A percentile compares a stretch with the other conserved stretches of the same genome.
Conservation (phyloP, 2,113 vertebrate genomes). For the Pygoscelis antarcticus region DNA sequence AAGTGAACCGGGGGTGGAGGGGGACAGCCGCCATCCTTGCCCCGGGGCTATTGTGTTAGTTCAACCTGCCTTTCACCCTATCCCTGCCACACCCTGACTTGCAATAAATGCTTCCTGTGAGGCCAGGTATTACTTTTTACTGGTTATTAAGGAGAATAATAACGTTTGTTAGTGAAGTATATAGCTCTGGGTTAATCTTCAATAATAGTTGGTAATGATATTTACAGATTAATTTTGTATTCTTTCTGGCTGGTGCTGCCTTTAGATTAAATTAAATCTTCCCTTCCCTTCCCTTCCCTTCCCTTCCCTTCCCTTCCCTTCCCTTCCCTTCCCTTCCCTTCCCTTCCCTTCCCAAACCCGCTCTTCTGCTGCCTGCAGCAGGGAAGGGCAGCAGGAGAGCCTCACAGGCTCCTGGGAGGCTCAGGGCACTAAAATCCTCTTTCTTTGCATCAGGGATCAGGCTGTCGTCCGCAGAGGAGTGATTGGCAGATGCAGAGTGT, state of each 20-base stretch:
- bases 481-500: conserved; percentile 6
- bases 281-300: not conserved
- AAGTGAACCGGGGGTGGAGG: fast-evolving
- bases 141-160: not conserved
- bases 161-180: not conserved
- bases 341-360: not conserved
- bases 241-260: not conserved
- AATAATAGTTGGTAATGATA: not conserved
- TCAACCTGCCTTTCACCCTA: not conserved
- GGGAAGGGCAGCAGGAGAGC: not conserved
- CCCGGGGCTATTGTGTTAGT: not conserved
- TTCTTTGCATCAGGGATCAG: conserved; percentile 19
- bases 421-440: not conserved
- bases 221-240: not conserved
- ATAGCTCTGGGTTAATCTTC: not conserved
- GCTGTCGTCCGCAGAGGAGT: not conserved
- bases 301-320: no score
- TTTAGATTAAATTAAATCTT: not conserved
- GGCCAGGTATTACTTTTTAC: not conserved
- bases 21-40: not conserved
- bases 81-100: not conserved
- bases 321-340: no score
- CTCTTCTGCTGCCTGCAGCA: not conserved
- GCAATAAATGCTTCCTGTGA: not conserved
- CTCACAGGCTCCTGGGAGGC: not conserved